Base-by-base conservation (phyloP, 2,888 invertebrate species). In the Ethmia dodecea region DNA sequence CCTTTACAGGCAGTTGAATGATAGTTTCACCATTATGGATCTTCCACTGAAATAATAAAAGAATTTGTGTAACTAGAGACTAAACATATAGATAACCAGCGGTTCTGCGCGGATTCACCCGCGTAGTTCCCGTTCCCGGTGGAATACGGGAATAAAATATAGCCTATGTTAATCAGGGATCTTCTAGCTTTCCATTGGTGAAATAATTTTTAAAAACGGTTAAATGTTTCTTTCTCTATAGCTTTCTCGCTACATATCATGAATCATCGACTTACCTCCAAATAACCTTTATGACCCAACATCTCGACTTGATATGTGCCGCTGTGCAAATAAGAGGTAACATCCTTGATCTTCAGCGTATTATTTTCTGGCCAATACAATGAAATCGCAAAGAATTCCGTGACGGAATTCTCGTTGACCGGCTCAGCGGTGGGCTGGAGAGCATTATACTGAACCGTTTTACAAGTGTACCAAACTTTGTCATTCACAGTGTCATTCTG, bases 401-500 rank as follows among this genome's bases (percentile, higher is more conserved):
- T 55, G 1, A 83, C 43, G 5, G 31, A 47, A 37, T 74, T 60
- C 24, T 43, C 5, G 13, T 40, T 2, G 2, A 14, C 33, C 0
- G 77, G 70, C 32, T 31, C 38, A 1, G 54, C 52, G 0, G 60
- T 68, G 1, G 79, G 70, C 1, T 60, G 33, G 0, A 15, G 18
- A 4, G 49, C 56, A 41, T 77, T 59, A 46, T 68, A 74, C 6
- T 43, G 37, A 0, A 43, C 35, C 40, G 64, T 78, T 2, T 41
- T 52, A 36, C 74, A 63, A 0, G 92, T 92, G 59, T 92, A 96
- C 96, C 96, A 96, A 6, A 94, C 91, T 0, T 88, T 62, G 1
- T 89, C 89, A n/a, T 89, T 58, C 1, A 86, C 31, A 0, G 94
- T 91, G 60, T 96, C 97, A 58, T 96, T 96, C 74, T 97, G 97